Percentiles rank a stretch among this genome's conserved stretches.
These are phyloP conservation scores for Mesorhabditis sp. DNA, from an alignment of 2,888 invertebrate species.

Conservation along the genomic window DNA sequence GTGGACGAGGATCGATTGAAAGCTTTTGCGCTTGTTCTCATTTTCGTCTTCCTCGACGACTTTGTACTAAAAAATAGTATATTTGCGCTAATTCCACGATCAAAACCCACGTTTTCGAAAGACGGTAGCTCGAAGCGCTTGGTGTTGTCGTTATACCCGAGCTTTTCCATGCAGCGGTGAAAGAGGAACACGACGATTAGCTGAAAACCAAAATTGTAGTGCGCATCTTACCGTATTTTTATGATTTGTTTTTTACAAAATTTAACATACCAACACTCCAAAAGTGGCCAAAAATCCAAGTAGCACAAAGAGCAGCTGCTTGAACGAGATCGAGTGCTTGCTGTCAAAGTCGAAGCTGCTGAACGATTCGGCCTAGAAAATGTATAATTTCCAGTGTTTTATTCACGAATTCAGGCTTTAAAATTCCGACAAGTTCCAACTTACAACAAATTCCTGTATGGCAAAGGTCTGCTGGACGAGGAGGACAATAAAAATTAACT, in stretches of 20 bases:
- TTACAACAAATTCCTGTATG: background rate
- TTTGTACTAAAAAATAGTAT: background rate
- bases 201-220: no score
- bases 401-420: background rate
- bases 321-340: background rate
- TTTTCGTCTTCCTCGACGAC: background rate
- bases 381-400: background rate
- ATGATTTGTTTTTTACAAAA: background rate
- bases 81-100: background rate
- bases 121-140: background rate
- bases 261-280: background rate
- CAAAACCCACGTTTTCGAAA: background rate
- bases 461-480: background rate
- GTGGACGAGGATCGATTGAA: background rate
- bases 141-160: background rate
- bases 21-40: background rate
- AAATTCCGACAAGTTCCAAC: background rate
- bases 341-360: constrained; percentile 4
- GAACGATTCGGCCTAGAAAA: background rate
- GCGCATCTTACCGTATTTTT: background rate
- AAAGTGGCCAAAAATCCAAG: background rate
- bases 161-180: background rate
- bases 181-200: background rate
- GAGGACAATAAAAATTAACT: background rate
- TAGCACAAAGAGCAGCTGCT: background rate